phyloP scores from a whole-genome alignment of 1,140 invertebrate species.

The Sycobia sp. region DNA sequence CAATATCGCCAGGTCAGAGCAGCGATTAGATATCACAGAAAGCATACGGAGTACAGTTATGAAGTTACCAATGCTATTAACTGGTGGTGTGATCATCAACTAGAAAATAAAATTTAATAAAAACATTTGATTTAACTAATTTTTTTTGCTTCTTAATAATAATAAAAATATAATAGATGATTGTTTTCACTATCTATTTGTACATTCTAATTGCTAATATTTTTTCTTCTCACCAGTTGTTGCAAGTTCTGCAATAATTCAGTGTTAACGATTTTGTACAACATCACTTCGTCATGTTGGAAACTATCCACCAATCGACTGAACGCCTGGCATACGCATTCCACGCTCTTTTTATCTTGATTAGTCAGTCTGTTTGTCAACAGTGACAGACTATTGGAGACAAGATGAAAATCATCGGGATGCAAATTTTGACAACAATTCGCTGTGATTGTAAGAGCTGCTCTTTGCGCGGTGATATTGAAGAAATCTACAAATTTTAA shows the following conservation, averaged over 20 bases:
- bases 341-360: conserved; percentile 97
- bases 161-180: background rate
- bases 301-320: conserved; percentile 95
- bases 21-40: conserved; percentile 92
- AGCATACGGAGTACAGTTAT: conserved; percentile 95
- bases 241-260: conserved; percentile 92
- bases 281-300: conserved; percentile 84
- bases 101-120: conserved; percentile 50
- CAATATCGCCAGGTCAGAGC: conserved; percentile 88
- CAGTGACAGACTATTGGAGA: conserved; percentile 85
- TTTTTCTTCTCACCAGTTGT: conserved; percentile 72
- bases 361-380: conserved; percentile 87
- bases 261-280: conserved; percentile 94
- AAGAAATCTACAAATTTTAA: conserved; percentile 97
- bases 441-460: conserved; percentile 92
- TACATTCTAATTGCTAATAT: background rate
- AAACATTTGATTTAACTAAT: background rate
- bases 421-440: conserved; percentile 96
- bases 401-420: conserved; percentile 90
- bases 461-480: conserved; percentile 93
- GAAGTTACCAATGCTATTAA: conserved; percentile 92
- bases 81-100: conserved; percentile 89
- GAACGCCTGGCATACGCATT: conserved; percentile 95
- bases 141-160: background rate
- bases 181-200: background rate